phyloP scores from a whole-genome alignment of 1,140 invertebrate genomes.

The Spodoptera litura region DNA sequence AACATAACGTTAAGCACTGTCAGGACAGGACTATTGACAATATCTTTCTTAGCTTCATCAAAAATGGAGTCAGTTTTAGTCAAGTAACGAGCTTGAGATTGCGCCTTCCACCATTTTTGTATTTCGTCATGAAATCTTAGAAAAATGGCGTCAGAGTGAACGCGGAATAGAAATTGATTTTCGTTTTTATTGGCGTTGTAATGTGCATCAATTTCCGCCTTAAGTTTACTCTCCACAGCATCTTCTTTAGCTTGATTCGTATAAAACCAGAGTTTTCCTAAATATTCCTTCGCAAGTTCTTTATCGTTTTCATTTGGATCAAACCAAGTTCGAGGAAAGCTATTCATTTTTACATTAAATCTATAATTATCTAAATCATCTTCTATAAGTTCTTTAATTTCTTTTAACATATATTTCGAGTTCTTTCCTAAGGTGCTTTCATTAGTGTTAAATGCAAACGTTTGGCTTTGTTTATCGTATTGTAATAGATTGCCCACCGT shows the following conservation, averaged over 20 bases:
- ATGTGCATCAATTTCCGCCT: constrained; percentile 46
- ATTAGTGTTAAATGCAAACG: constrained; percentile 41
- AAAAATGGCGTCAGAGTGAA: constrained; percentile 52
- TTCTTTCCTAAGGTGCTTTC: constrained; percentile 14
- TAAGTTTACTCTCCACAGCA: constrained; percentile 34
- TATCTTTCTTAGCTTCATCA: constrained; percentile 46
- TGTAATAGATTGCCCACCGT: constrained; percentile 49
- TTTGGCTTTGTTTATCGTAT: constrained; percentile 33
- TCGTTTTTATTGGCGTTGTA: constrained; percentile 39
- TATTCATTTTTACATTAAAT: constrained; percentile 37
- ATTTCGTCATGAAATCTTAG: constrained; percentile 52
- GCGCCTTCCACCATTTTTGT: constrained; percentile 54
- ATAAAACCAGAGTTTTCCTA: constrained; percentile 51
- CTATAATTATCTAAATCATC: constrained; percentile 34
- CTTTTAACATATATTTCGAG: constrained; percentile 9
- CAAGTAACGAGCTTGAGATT: constrained; percentile 42
- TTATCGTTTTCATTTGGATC: constrained; percentile 35
- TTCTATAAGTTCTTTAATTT: constrained; percentile 15
- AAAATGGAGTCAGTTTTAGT: constrained; percentile 48
- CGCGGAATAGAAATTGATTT: constrained; percentile 42
- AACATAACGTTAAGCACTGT: constrained; percentile 51
- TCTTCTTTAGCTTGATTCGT: constrained; percentile 50
- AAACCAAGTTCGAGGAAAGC: constrained; percentile 47
- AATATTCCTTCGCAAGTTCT: constrained; percentile 36
- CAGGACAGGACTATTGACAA: constrained; percentile 48